Evolutionary conservation across 2,797 vertebrate genomes (phyloP).

Genomic region (Pipistrellus nathusii): DNA sequence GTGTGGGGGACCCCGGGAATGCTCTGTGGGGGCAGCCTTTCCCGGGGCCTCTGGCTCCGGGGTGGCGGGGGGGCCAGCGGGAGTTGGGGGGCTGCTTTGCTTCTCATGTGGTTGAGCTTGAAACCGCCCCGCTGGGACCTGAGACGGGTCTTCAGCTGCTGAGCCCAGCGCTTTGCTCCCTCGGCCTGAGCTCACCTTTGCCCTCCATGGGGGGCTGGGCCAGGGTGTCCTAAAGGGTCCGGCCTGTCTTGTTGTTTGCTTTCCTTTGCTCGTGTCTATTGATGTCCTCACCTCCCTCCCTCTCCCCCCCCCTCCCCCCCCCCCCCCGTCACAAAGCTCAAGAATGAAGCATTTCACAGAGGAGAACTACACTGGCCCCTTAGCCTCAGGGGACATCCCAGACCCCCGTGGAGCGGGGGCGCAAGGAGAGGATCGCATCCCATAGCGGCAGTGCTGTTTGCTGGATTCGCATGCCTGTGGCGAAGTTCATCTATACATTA

Average conservation of each 20-base stretch:
- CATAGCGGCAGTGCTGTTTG: background rate
- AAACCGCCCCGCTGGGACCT: background rate
- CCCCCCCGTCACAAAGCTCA: background rate
- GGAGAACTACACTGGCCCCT: background rate
- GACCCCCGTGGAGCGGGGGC: background rate
- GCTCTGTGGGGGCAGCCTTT: background rate
- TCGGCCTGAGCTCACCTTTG: background rate
- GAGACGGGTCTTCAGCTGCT: background rate
- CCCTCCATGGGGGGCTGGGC: background rate
- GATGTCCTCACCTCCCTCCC: no score
- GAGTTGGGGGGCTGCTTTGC: no score
- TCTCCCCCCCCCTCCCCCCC: background rate
- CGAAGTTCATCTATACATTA: background rate
- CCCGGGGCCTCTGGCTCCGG: background rate
- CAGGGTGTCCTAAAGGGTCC: fast-evolving
- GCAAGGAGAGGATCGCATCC: no score
- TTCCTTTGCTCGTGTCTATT: background rate
- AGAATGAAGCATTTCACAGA: background rate
- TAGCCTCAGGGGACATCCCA: background rate
- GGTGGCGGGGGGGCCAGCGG: background rate
- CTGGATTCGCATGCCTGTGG: background rate
- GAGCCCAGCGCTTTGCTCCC: background rate
- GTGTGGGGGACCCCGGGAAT: background rate
- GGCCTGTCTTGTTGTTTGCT: no score
- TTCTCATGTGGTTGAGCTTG: background rate